Evolutionary conservation across 2,113 vertebrate species (phyloP).

Genomic region (Coturnix japonica): DNA sequence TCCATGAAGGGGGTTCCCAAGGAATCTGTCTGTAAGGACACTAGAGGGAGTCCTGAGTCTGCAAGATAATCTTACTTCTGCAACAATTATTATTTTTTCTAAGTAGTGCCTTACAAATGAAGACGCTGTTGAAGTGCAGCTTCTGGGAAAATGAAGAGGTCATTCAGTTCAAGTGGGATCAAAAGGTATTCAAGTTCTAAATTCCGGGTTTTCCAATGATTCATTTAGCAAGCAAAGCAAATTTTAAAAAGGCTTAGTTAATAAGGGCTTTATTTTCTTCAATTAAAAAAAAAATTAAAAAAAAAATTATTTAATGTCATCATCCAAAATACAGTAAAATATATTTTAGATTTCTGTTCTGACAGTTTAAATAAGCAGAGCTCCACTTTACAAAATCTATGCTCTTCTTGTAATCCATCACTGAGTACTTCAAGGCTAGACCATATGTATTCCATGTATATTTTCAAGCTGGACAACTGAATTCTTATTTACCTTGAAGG

Average conservation of each 20-base stretch:
- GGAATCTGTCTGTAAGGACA: neutral
- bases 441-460: too few species aligned
- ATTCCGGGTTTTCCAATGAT: neutral
- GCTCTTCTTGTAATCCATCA: neutral
- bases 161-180: neutral
- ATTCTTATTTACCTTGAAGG: neutral
- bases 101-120: neutral
- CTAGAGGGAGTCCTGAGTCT: slow-evolving; percentile 76
- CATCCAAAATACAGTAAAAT: slow-evolving; percentile 41
- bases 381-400: neutral
- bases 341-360: neutral
- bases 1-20: neutral
- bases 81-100: neutral
- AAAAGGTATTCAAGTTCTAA: slow-evolving; percentile 8
- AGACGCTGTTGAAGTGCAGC: neutral
- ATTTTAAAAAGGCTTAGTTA: neutral
- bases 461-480: neutral
- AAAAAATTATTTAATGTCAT: slow-evolving; percentile 30
- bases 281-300: neutral
- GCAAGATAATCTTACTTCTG: neutral
- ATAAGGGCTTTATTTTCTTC: slow-evolving; percentile 16
- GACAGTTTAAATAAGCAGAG: neutral
- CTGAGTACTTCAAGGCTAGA: neutral
- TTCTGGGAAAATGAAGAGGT: neutral
- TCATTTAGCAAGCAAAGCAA: neutral